Base-by-base conservation (phyloP, 2,888 invertebrate genomes). In the Toxonevra muliebris region DNA sequence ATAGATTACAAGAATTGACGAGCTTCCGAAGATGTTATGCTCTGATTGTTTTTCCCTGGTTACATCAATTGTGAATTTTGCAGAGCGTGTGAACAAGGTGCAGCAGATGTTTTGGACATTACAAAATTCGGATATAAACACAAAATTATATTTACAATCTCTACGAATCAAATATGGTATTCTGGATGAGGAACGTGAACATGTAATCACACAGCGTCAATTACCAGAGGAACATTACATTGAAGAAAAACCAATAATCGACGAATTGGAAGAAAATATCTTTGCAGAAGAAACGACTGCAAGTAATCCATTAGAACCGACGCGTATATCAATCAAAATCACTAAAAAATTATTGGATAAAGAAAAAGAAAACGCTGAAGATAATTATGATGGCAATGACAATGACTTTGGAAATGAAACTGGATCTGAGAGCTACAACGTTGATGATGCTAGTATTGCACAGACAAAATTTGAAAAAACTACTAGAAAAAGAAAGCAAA, bases 1-100 rank as follows among this genome's bases (percentile, higher is more conserved):
- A 8, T 60, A 83, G 83, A 82, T 83, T 3, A 80, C 76, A 68
- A 65, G 71, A 55, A 76, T 77, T 1, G 83, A 83, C 48, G 80
- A 76, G 15, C 69, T 80, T 58, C 79, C 83, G 12, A 77, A 77
- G n/a, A 69, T 71, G 4, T 68, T 84, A 42, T 84, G 84, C 63
- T 63, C 61, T 12, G 77, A 78, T 19, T 84, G 84, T 62, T 76
- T 76, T 48, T 75, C 73, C 0, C 71, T 83, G 9, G 69, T 84
- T 4, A 74, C 79, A 13, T 74, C 75, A 41, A 69, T 84, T 3
- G 73, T 75, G 0, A 70, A 70, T 0, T 84, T 84, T 62, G 76
- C 80, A 2, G 82, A 82, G 3, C 77, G 79, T 40, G 77, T 82
- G 0, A 78, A 73, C 8, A 80, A 79, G 8, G 84, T 83, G 2